Evolutionary conservation across 2,888 invertebrate species (phyloP).

Genomic region (Achlya flavicornis): DNA sequence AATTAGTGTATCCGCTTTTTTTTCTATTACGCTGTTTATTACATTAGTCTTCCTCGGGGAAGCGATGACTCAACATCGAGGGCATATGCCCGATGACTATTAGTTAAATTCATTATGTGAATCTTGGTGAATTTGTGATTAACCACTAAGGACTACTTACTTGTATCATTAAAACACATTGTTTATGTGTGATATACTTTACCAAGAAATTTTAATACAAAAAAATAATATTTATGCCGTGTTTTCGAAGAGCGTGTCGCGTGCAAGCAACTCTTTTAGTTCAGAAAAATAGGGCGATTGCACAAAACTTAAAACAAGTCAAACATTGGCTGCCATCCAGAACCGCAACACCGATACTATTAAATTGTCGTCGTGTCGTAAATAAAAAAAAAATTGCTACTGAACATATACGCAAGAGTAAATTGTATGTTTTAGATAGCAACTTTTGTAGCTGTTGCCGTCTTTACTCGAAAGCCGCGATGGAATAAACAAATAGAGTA

Average conservation of each 20-base stretch:
- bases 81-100: constrained; percentile 62
- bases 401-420: constrained; percentile 35
- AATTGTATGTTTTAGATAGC: constrained; percentile 24
- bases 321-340: constrained; percentile 76
- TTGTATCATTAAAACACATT: not conserved
- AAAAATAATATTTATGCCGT: constrained; percentile 16
- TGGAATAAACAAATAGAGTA: constrained; percentile 1
- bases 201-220: constrained; percentile 19
- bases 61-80: constrained; percentile 67
- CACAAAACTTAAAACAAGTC: constrained; percentile 77
- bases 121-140: constrained; percentile 29
- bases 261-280: constrained; percentile 70
- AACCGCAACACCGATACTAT: constrained; percentile 68
- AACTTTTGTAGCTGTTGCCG: constrained; percentile 24
- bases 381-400: constrained; percentile 47
- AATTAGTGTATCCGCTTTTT: constrained; percentile 80
- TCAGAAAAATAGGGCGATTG: constrained; percentile 83
- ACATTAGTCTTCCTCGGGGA: constrained; percentile 68
- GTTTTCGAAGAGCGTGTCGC: constrained; percentile 60
- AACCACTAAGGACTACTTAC: not conserved
- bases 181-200: not conserved
- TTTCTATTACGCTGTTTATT: constrained; percentile 73
- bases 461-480: not conserved
- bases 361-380: constrained; percentile 64
- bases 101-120: constrained; percentile 51